phyloP scores from a whole-genome alignment of 2,113 vertebrate genomes.

The Bothrops jararaca region DNA sequence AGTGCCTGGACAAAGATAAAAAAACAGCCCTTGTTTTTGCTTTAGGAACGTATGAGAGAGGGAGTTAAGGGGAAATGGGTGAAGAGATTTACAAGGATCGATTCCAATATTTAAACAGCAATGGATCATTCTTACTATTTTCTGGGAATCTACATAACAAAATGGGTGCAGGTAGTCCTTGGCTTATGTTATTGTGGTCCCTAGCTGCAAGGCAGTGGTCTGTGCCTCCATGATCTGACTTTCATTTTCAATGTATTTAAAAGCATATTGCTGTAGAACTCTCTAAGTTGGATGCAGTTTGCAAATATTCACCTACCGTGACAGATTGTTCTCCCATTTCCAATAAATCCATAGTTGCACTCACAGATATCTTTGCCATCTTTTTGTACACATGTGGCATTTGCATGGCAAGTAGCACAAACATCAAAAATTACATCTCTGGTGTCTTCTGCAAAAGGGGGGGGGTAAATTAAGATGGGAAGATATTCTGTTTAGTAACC shows the following conservation, averaged over 20 bases:
- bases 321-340: slow-evolving; percentile 86
- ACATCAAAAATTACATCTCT: slow-evolving; percentile 66
- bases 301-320: slow-evolving; percentile 72
- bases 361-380: slow-evolving; percentile 81
- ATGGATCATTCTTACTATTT: not conserved
- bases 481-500: not conserved
- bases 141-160: not conserved
- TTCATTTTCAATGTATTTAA: not conserved
- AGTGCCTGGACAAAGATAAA: not conserved
- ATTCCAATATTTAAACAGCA: not conserved
- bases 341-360: slow-evolving; percentile 92
- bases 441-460: slow-evolving; percentile 7
- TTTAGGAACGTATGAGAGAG: not conserved
- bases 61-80: not conserved
- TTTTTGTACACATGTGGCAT: slow-evolving; percentile 82
- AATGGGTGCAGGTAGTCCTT: not conserved
- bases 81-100: not conserved
- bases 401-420: slow-evolving; percentile 82
- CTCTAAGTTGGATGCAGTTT: not conserved
- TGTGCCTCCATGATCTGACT: not conserved
- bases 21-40: not conserved
- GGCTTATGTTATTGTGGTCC: not conserved
- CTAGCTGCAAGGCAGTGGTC: not conserved
- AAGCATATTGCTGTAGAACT: not conserved
- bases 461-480: not conserved